Conservation (phyloP, 2,888 invertebrate species). For the Agapetus fuscipes region DNA sequence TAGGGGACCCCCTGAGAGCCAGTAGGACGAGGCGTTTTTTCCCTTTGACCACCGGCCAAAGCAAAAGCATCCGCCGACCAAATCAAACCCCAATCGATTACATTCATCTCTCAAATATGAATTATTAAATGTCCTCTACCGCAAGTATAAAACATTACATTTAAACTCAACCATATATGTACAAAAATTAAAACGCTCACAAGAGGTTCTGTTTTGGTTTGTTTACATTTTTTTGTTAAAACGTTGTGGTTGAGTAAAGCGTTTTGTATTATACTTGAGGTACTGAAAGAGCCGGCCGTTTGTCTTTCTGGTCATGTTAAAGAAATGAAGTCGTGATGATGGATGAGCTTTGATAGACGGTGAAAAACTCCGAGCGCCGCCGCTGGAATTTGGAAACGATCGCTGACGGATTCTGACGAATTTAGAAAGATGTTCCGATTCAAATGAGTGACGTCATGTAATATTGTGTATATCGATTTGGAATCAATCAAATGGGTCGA, state of each 20-base stretch:
- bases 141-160: too few relatives aligned
- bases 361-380: slow-evolving; percentile 7
- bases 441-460: too few relatives aligned
- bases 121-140: slow-evolving; percentile 15
- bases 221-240: too few relatives aligned
- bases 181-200: too few relatives aligned
- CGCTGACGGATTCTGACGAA: not conserved
- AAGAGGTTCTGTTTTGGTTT: too few relatives aligned
- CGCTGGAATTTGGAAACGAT: not conserved
- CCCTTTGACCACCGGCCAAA: slow-evolving; percentile 9
- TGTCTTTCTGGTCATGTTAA: not conserved
- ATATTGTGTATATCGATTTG: too few relatives aligned
- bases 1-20: slow-evolving; percentile 12
- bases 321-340: slow-evolving; percentile 19
- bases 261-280: too few relatives aligned
- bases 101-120: slow-evolving; percentile 16
- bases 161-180: too few relatives aligned
- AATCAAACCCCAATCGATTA: slow-evolving; percentile 18
- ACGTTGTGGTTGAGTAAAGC: too few relatives aligned
- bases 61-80: not conserved
- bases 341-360: slow-evolving; percentile 12
- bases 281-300: not conserved
- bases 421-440: slow-evolving; percentile 1
- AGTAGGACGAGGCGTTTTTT: slow-evolving; percentile 7
- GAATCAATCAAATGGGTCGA: too few relatives aligned